A percentile compares a stretch with the other conserved stretches of the same genome.
These are phyloP conservation scores for Adoxophyes honmai DNA, from an alignment of 1,140 invertebrate genomes.

Conservation along the genomic window DNA sequence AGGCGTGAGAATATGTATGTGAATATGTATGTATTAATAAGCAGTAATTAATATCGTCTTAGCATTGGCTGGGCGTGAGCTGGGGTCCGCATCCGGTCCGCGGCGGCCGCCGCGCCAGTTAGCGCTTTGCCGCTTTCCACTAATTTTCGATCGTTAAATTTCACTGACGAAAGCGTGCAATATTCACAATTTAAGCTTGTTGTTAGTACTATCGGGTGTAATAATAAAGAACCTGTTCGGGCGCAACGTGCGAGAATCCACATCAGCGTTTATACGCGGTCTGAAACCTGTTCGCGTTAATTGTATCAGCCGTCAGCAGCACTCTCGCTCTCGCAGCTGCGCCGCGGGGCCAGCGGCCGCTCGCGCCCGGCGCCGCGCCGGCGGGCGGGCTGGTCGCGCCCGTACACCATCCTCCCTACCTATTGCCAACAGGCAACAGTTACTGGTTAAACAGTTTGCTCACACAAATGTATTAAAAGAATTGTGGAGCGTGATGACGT, in stretches of 20 bases:
- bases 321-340: background rate
- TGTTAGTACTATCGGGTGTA: slow-evolving; percentile 4
- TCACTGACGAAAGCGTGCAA: slow-evolving; percentile 10
- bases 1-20: no score
- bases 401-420: no score
- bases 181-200: background rate
- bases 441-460: no score
- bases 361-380: background rate
- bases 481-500: no score
- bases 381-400: no score
- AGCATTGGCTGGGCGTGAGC: background rate
- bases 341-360: background rate
- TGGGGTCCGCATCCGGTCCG: background rate
- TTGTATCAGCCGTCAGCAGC: background rate
- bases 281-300: background rate
- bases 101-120: slow-evolving; percentile 1
- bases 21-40: no score
- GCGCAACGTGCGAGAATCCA: background rate
- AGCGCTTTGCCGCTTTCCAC: background rate
- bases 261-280: background rate
- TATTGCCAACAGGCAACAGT: no score
- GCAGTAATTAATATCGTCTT: background rate
- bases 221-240: slow-evolving; percentile 9
- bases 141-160: slow-evolving; percentile 13
- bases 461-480: no score